Percentiles rank a stretch among this genome's conserved stretches.
Conservation (phyloP, 1,140 invertebrate genomes). For the Microplitis mediator region DNA sequence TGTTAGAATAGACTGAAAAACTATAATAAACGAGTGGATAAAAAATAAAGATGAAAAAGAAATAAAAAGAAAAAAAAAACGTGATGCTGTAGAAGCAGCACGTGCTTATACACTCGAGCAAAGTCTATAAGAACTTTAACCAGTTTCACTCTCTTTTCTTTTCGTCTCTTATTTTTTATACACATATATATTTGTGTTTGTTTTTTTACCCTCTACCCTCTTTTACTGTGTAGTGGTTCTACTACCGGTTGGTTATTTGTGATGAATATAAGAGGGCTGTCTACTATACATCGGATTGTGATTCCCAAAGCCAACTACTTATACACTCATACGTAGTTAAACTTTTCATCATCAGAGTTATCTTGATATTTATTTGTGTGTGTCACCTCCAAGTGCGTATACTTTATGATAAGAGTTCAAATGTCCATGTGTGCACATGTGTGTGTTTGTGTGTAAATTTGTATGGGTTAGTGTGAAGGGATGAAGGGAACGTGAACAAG, state of each 20-base stretch:
- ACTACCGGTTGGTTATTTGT: not conserved
- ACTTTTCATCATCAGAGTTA: not conserved
- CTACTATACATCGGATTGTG: slow-evolving; percentile 27
- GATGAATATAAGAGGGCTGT: slow-evolving; percentile 23
- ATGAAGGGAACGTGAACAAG: too few species aligned
- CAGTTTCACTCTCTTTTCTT: slow-evolving; percentile 11
- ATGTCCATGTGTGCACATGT: not conserved
- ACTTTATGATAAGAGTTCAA: not conserved
- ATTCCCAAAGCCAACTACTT: slow-evolving; percentile 45
- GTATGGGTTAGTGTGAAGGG: not conserved
- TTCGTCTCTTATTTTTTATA: not conserved
- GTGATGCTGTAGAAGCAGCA: slow-evolving; percentile 14
- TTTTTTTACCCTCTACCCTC: slow-evolving; percentile 37
- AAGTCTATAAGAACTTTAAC: too few species aligned
- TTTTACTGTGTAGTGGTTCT: not conserved
- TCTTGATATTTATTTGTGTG: slow-evolving; percentile 22
- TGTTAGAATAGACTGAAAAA: slow-evolving; percentile 16
- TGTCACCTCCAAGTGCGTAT: slow-evolving; percentile 9
- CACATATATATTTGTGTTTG: slow-evolving; percentile 36
- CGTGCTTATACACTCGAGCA: slow-evolving; percentile 19
- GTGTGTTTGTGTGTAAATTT: slow-evolving; percentile 2
- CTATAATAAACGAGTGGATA: slow-evolving; percentile 17
- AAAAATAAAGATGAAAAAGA: not conserved
- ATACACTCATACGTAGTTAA: slow-evolving; percentile 15
- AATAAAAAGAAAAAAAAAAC: too few species aligned